phyloP scores from a whole-genome alignment of 2,797 vertebrate genomes.

The Odontamblyopus rebecca region DNA sequence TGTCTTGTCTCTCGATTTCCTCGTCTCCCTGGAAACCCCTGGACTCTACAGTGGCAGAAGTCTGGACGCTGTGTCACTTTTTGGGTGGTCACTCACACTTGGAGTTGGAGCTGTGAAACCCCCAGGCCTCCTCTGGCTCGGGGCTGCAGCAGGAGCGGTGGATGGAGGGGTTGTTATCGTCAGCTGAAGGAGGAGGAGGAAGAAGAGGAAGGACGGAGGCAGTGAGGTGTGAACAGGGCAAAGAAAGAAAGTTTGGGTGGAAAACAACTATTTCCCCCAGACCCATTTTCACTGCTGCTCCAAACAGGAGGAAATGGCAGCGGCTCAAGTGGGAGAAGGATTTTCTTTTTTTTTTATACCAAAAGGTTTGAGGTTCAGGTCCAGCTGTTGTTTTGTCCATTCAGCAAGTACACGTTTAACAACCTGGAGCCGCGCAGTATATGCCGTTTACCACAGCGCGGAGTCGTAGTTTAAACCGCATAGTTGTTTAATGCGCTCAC shows the following conservation, averaged over 20 bases:
- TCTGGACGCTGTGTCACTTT: slow-evolving; percentile 52
- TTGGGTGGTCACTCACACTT: slow-evolving; percentile 72
- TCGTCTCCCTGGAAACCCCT: slow-evolving; percentile 62
- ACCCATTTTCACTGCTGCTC: slow-evolving; percentile 22
- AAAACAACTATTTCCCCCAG: background rate
- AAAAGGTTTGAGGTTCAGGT: no score
- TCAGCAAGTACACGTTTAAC: no score
- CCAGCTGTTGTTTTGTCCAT: no score
- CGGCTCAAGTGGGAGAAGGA: no score
- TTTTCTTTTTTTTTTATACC: no score
- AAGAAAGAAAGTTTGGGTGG: slow-evolving; percentile 27
- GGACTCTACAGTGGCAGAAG: slow-evolving; percentile 62
- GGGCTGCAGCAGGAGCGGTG: slow-evolving; percentile 31
- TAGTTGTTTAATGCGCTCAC: no score
- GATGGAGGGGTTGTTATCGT: background rate
- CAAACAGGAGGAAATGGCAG: background rate
- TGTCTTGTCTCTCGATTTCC: slow-evolving; percentile 61
- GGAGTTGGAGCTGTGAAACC: slow-evolving; percentile 68
- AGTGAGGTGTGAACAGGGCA: slow-evolving; percentile 69
- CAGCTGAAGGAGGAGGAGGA: background rate
- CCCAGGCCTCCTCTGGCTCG: slow-evolving; percentile 46
- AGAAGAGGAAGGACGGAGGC: slow-evolving; percentile 55
- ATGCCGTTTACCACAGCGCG: no score
- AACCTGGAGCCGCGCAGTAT: no score
- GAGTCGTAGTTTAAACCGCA: no score